Percentiles rank a stretch among this genome's conserved stretches.
Conservation (phyloP, 2,113 vertebrate genomes). For the Myocastor coypus region DNA sequence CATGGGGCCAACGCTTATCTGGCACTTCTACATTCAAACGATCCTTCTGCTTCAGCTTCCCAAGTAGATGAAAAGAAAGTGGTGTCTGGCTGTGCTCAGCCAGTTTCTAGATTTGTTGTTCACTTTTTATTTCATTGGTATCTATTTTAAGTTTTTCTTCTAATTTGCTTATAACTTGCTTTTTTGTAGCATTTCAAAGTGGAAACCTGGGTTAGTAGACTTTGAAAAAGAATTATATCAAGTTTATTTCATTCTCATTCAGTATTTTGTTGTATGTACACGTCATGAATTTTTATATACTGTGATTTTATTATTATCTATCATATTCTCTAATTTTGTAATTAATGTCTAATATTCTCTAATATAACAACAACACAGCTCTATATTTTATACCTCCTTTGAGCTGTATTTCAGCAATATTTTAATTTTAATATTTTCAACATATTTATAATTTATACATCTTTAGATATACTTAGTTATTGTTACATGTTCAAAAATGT, state of each 20-base stretch:
- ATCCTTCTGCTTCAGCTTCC: background rate
- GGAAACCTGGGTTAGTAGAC: background rate
- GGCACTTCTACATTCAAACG: background rate
- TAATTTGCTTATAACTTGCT: background rate
- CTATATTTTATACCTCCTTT: background rate
- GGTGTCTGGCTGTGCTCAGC: background rate
- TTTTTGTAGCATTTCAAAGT: background rate
- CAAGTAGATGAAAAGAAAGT: background rate
- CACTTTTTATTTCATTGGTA: background rate
- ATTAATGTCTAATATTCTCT: background rate
- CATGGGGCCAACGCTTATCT: background rate
- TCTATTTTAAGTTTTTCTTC: slow-evolving; percentile 4
- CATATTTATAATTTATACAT: background rate
- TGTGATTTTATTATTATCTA: background rate
- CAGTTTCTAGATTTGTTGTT: background rate
- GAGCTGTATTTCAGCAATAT: background rate
- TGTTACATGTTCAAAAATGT: background rate
- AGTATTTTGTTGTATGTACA: background rate
- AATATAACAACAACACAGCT: no score
- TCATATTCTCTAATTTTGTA: background rate
- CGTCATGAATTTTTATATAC: background rate
- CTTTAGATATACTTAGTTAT: background rate
- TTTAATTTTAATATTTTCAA: background rate
- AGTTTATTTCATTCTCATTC: background rate
- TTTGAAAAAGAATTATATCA: background rate